Percentiles rank a stretch among this genome's conserved stretches.
phyloP scores from a whole-genome alignment of 2,888 invertebrate genomes.

The Neelides folsomi region DNA sequence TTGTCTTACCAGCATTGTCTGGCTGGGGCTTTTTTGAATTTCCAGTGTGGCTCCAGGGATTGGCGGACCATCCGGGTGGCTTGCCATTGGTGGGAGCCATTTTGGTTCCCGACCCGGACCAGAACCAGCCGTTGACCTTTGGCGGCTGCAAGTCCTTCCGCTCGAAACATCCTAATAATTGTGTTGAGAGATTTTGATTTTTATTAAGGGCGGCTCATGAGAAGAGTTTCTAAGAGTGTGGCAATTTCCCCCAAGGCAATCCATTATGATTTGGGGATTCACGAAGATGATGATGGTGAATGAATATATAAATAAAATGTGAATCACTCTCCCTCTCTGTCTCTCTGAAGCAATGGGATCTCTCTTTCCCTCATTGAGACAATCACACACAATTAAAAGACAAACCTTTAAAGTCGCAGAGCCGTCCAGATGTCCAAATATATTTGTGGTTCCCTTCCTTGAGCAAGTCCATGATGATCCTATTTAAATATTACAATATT shows the following conservation, averaged over 20 bases:
- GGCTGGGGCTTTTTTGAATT: slow-evolving; percentile 79
- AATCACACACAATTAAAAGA: neutral
- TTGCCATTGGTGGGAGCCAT: slow-evolving; percentile 61
- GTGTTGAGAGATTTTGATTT: no score
- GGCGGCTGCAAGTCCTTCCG: slow-evolving; percentile 68
- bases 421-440: slow-evolving; percentile 84
- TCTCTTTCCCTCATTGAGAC: neutral
- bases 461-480: slow-evolving; percentile 11
- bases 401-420: slow-evolving; percentile 66
- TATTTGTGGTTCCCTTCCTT: slow-evolving; percentile 40
- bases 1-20: slow-evolving; percentile 52
- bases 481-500: neutral
- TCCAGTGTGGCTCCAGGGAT: slow-evolving; percentile 55
- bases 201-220: no score
- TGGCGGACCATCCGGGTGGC: slow-evolving; percentile 27
- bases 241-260: no score
- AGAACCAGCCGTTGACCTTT: slow-evolving; percentile 81
- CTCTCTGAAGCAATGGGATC: neutral
- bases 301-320: no score
- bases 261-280: no score
- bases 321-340: no score
- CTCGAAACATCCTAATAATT: slow-evolving; percentile 72
- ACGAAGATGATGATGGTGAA: no score
- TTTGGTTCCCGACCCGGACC: slow-evolving; percentile 84
- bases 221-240: no score